phyloP scores from a whole-genome alignment of 2,888 invertebrate species.

The Volucella zonaria region DNA sequence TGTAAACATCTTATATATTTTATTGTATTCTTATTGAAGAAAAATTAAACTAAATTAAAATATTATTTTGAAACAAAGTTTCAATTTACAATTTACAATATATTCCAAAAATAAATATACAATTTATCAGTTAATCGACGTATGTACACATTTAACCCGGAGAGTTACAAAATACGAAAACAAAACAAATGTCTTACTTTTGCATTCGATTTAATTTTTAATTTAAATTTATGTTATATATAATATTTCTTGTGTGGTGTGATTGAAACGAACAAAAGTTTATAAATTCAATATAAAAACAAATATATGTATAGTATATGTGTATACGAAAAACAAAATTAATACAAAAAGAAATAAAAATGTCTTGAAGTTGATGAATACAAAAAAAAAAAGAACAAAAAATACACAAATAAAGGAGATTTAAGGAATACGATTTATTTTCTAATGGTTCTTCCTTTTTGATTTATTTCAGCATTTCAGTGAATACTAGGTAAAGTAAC shows the following conservation, averaged over 20 bases:
- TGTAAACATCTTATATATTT: slow-evolving; percentile 5
- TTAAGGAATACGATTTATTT: slow-evolving; percentile 14
- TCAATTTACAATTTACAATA: too few species aligned
- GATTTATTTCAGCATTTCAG: too few species aligned
- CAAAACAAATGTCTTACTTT: slow-evolving; percentile 6
- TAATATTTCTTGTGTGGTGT: slow-evolving; percentile 56
- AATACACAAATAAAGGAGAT: slow-evolving; percentile 58
- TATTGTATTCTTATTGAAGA: slow-evolving; percentile 14
- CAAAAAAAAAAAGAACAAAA: too few species aligned
- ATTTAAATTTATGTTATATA: slow-evolving; percentile 23
- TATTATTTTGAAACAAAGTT: slow-evolving; percentile 32
- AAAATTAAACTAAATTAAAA: not conserved
- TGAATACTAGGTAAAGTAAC: too few species aligned
- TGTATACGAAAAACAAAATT: not conserved
- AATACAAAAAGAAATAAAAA: slow-evolving; percentile 7
- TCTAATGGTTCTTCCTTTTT: not conserved
- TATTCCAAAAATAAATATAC: not conserved
- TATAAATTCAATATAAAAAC: not conserved
- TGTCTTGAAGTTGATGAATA: slow-evolving; percentile 51
- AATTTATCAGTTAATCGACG: not conserved
- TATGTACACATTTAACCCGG: slow-evolving; percentile 6
- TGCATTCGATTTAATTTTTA: slow-evolving; percentile 54
- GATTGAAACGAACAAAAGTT: slow-evolving; percentile 42
- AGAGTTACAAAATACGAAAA: slow-evolving; percentile 4
- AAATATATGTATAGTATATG: slow-evolving; percentile 23